Evolutionary conservation across 1,140 invertebrate species (phyloP).

Genomic region (Theocolax elegans): DNA sequence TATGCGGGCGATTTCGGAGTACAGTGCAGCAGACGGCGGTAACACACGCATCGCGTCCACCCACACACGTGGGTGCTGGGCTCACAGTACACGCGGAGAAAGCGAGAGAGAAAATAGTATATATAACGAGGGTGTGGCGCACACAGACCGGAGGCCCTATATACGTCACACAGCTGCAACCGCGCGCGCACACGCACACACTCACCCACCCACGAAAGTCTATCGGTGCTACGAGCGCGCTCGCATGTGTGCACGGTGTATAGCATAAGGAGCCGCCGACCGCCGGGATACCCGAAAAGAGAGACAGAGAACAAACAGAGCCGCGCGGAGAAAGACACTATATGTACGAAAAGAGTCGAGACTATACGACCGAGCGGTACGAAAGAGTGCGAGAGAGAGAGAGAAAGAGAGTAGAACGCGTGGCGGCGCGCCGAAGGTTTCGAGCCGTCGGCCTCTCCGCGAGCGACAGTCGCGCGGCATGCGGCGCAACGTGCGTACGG

Average conservation of each 20-base stretch:
- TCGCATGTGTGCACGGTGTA: too few relatives aligned
- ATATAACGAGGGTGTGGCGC: constrained; percentile 4
- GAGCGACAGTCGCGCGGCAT: constrained; percentile 60
- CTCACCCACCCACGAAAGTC: too few relatives aligned
- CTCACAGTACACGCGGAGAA: too few relatives aligned
- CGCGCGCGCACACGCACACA: neutral
- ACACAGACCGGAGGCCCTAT: neutral
- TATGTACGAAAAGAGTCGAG: too few relatives aligned
- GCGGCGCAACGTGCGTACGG: constrained; percentile 58
- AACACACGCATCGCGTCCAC: neutral
- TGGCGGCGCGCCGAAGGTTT: constrained; percentile 17
- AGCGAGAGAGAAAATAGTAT: neutral
- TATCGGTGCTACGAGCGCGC: too few relatives aligned
- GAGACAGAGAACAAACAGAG: too few relatives aligned
- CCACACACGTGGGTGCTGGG: neutral
- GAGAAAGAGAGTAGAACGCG: constrained; percentile 21
- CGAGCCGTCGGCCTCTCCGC: constrained; percentile 12
- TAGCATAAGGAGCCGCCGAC: too few relatives aligned
- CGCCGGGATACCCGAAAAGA: too few relatives aligned
- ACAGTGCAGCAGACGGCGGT: neutral
- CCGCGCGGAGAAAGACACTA: too few relatives aligned
- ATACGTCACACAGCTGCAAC: too few relatives aligned
- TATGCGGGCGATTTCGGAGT: too few relatives aligned
- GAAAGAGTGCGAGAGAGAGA: constrained; percentile 19
- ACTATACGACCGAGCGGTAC: too few relatives aligned